Percentiles rank a stretch among this genome's conserved stretches.
Conservation (phyloP, 2,888 invertebrate species). For the Mythimna vitellina region DNA sequence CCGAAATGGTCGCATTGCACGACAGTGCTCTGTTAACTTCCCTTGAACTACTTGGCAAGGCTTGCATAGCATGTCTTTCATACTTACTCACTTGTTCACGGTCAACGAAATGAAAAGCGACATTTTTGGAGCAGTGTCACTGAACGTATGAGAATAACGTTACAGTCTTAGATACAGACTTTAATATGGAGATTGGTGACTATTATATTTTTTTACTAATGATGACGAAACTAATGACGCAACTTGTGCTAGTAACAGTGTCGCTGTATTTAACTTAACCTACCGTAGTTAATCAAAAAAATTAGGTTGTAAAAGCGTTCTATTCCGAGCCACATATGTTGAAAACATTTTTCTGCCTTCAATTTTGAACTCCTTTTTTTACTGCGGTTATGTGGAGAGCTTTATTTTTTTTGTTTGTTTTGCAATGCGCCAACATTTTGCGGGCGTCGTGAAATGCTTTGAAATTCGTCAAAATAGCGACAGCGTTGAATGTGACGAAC, state of each 20-base stretch:
- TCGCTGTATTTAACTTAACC: not conserved
- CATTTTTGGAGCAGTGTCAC: not conserved
- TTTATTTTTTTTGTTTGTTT: conserved; percentile 41
- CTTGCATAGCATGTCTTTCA: conserved; percentile 22
- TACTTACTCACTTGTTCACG: conserved; percentile 41
- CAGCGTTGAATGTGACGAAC: conserved; percentile 30
- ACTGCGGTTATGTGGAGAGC: conserved; percentile 4
- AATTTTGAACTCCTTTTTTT: conserved; percentile 37
- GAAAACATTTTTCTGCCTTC: conserved; percentile 22
- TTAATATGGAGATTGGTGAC: not conserved
- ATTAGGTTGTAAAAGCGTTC: conserved; percentile 6
- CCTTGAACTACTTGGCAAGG: conserved; percentile 47
- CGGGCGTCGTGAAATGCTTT: conserved; percentile 35
- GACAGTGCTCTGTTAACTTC: conserved; percentile 14
- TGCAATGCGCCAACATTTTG: conserved; percentile 31
- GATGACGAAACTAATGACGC: too few relatives aligned
- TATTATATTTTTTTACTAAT: not conserved
- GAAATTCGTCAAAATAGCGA: conserved; percentile 46
- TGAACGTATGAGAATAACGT: not conserved
- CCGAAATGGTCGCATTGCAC: conserved; percentile 10
- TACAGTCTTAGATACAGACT: not conserved
- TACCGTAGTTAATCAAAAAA: conserved; percentile 16
- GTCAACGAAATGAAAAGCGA: conserved; percentile 29
- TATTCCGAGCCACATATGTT: conserved; percentile 11
- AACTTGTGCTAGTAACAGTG: too few relatives aligned